These are phyloP conservation scores for Aphis gossypii DNA, from an alignment of 1,140 invertebrate genomes.

Conservation along the genomic window DNA sequence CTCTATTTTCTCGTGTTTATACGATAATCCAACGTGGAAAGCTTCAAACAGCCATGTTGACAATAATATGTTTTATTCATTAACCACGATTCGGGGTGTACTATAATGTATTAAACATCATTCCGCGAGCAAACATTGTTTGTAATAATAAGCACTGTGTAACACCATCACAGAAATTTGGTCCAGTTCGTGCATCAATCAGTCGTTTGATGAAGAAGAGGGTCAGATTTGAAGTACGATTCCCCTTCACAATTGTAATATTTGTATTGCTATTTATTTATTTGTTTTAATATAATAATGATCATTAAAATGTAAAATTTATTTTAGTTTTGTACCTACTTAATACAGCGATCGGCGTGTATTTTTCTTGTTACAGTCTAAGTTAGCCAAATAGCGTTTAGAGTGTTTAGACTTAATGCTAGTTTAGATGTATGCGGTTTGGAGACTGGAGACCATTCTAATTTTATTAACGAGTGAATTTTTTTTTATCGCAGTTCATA, in stretches of 20 bases:
- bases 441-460: too few species aligned
- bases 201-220: background rate
- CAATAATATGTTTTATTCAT: slow-evolving; percentile 30
- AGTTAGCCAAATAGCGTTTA: too few species aligned
- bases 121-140: background rate
- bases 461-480: too few species aligned
- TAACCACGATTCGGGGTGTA: background rate
- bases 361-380: background rate
- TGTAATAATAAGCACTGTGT: background rate
- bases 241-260: background rate
- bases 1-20: background rate
- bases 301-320: too few species aligned
- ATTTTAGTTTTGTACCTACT: too few species aligned
- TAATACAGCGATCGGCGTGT: background rate
- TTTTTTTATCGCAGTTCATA: too few species aligned
- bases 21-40: background rate
- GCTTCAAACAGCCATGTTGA: background rate
- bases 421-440: too few species aligned
- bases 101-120: slow-evolving; percentile 28
- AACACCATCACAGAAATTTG: background rate
- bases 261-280: background rate
- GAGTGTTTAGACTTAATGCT: too few species aligned
- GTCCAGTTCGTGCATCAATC: background rate
- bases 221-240: too few species aligned
- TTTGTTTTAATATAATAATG: background rate